phyloP scores from a whole-genome alignment of 2,797 vertebrate genomes.

The Emydoidea blandingii region DNA sequence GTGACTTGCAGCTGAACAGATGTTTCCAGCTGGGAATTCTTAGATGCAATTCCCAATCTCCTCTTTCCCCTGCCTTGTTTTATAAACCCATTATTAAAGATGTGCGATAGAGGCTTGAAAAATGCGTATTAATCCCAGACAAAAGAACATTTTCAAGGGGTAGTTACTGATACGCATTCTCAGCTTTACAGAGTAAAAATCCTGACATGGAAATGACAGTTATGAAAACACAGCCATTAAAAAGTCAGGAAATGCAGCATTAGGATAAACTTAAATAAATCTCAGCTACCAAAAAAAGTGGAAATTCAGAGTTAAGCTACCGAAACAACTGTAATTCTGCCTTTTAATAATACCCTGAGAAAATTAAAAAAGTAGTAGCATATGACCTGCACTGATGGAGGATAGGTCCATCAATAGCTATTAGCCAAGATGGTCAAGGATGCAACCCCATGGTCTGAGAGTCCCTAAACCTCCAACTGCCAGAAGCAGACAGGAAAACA shows the following conservation, averaged over 20 bases:
- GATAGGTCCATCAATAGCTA: neutral
- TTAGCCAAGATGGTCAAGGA: neutral
- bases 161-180: conserved; percentile 51
- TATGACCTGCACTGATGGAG: neutral
- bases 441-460: neutral
- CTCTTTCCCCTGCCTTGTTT: neutral
- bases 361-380: neutral
- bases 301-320: neutral
- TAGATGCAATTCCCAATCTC: conserved; percentile 54
- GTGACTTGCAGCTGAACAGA: conserved; percentile 76
- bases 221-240: conserved; percentile 39
- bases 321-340: neutral
- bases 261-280: conserved; percentile 36
- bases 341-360: conserved; percentile 3
- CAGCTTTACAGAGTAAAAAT: conserved; percentile 46
- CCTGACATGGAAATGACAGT: conserved; percentile 36
- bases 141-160: conserved; percentile 41
- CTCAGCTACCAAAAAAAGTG: neutral
- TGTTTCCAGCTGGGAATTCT: conserved; percentile 74
- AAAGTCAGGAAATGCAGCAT: conserved; percentile 6
- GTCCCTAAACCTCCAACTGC: neutral
- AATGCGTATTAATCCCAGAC: conserved; percentile 46
- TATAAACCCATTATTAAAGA: conserved; percentile 57
- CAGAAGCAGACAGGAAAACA: neutral
- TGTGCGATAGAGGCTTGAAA: conserved; percentile 42